These are phyloP conservation scores for Heterocephalus glaber DNA, from an alignment of 2,113 vertebrate genomes.

Conservation along the genomic window DNA sequence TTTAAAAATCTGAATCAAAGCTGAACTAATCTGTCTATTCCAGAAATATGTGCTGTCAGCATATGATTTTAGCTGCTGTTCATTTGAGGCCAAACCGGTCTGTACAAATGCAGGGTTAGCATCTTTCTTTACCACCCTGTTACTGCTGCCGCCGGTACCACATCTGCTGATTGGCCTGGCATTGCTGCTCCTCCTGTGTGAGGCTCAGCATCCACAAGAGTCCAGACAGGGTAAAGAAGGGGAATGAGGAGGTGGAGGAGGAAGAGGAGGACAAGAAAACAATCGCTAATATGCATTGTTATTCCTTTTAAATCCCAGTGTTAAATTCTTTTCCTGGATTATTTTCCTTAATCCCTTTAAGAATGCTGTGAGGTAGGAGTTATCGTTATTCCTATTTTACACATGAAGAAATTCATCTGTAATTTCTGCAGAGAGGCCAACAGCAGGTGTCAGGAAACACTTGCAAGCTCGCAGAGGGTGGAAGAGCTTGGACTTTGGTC, in stretches of 20 bases:
- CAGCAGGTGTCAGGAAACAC: neutral
- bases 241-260: neutral
- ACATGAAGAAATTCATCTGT: neutral
- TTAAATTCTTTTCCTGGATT: neutral
- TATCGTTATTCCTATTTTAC: neutral
- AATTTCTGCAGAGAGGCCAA: neutral
- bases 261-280: too few species aligned
- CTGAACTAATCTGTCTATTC: neutral
- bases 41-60: neutral
- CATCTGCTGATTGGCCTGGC: neutral
- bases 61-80: neutral
- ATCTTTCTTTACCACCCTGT: neutral
- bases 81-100: neutral
- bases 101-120: neutral
- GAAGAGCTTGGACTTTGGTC: neutral
- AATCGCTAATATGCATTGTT: too few species aligned
- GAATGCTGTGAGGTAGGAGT: neutral
- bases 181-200: neutral
- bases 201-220: neutral
- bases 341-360: neutral
- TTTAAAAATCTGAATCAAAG: slow-evolving; percentile 3
- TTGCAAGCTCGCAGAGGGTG: neutral
- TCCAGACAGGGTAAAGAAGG: neutral
- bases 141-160: too few species aligned
- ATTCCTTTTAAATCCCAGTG: neutral